Conservation (phyloP, 2,113 vertebrate genomes). For the Notothenia coriiceps region DNA sequence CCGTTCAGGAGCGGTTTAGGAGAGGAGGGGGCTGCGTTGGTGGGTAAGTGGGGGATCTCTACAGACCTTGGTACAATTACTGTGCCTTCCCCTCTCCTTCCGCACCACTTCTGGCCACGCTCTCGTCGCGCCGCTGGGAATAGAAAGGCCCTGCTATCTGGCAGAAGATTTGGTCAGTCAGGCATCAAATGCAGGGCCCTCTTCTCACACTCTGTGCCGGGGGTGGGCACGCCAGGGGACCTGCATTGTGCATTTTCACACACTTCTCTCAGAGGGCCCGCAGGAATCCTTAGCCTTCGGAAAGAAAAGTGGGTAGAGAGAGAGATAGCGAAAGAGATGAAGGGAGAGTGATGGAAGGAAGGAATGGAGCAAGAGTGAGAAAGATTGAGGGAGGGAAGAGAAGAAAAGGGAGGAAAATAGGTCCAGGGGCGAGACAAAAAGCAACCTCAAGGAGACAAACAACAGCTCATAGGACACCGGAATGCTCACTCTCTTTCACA, state of each 20-base stretch:
- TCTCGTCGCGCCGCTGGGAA: slow-evolving; percentile 86
- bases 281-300: slow-evolving; percentile 76
- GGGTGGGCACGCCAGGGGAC: slow-evolving; percentile 76
- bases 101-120: slow-evolving; percentile 86
- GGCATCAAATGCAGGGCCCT: slow-evolving; percentile 90
- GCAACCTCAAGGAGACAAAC: slow-evolving; percentile 54
- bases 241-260: slow-evolving; percentile 87
- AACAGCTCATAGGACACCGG: slow-evolving; percentile 35
- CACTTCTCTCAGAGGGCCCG: slow-evolving; percentile 79
- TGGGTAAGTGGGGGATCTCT: slow-evolving; percentile 85
- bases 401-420: slow-evolving; percentile 52
- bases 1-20: slow-evolving; percentile 78
- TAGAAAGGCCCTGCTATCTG: slow-evolving; percentile 84
- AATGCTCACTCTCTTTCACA: slow-evolving; percentile 1
- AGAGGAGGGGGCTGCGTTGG: slow-evolving; percentile 24
- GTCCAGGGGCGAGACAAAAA: slow-evolving; percentile 70
- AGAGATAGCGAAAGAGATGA: slow-evolving; percentile 33
- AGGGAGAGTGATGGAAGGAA: slow-evolving; percentile 42
- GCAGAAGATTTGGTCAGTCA: slow-evolving; percentile 91
- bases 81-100: slow-evolving; percentile 86
- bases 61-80: slow-evolving; percentile 93
- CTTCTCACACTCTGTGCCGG: slow-evolving; percentile 85
- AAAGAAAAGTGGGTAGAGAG: slow-evolving; percentile 71
- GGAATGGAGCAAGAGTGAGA: slow-evolving; percentile 50
- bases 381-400: slow-evolving; percentile 36